Percentiles rank a stretch among this genome's conserved stretches.
These are phyloP conservation scores for Hippocampus barbouri DNA, from an alignment of 2,113 vertebrate genomes.

Conservation along the genomic window DNA sequence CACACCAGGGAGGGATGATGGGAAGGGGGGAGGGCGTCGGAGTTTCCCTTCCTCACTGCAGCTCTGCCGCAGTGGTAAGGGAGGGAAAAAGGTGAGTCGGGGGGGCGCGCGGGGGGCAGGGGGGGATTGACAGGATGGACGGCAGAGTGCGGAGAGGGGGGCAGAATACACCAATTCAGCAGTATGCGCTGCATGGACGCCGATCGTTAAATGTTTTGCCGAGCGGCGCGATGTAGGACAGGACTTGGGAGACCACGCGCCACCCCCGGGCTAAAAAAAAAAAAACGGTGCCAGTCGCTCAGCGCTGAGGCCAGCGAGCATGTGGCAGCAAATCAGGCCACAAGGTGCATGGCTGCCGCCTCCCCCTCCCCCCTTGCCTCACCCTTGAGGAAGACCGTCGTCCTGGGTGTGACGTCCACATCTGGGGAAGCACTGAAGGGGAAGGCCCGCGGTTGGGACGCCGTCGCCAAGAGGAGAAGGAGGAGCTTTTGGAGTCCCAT, in stretches of 20 bases:
- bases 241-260: slow-evolving; percentile 59
- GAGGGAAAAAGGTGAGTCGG: slow-evolving; percentile 28
- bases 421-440: slow-evolving; percentile 72
- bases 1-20: slow-evolving; percentile 11
- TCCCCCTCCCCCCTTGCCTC: neutral
- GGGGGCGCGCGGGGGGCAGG: neutral
- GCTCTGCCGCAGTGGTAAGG: slow-evolving; percentile 47
- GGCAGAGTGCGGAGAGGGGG: slow-evolving; percentile 28
- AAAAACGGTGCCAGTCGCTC: slow-evolving; percentile 63
- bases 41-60: slow-evolving; percentile 30
- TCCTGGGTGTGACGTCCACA: slow-evolving; percentile 71
- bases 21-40: slow-evolving; percentile 20
- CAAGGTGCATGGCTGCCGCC: neutral
- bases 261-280: slow-evolving; percentile 42
- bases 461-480: slow-evolving; percentile 38
- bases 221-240: slow-evolving; percentile 72
- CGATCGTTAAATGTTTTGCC: slow-evolving; percentile 40
- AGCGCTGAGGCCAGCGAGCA: slow-evolving; percentile 22
- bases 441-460: slow-evolving; percentile 60
- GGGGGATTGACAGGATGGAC: neutral
- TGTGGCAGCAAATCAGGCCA: slow-evolving; percentile 50
- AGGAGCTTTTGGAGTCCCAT: slow-evolving; percentile 43
- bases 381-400: slow-evolving; percentile 69
- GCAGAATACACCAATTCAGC: slow-evolving; percentile 45
- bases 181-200: slow-evolving; percentile 36